Base-by-base conservation (phyloP, 2,113 vertebrate genomes). In the Colossoma macropomum region DNA sequence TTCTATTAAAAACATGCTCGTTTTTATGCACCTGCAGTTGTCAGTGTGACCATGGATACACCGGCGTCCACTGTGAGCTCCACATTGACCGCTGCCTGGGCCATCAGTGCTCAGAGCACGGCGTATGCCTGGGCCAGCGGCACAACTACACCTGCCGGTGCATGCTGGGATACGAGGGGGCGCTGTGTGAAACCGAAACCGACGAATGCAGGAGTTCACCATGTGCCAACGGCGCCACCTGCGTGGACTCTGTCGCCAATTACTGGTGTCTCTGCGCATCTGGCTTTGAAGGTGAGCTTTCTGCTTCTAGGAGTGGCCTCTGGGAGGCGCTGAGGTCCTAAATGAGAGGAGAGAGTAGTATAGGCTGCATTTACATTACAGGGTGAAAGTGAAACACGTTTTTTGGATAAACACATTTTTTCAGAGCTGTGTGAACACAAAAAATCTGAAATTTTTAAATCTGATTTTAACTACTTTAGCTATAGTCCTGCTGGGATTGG, bases 121-220 rank as follows among this genome's bases (percentile, higher is more conserved):
- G 91, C 27, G 85, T 93, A 78, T 95, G 94, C 54, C 76, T 93
- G 82, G 80, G 93, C 82, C 87, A 89, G 88, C 89, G 83, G 79
- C 76, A 91, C 76, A 95, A 93, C 90, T 97, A 94, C 75, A 94
- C 89, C 83, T 95, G 94, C 62, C 91, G 54, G 23, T 96, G 93
- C 85, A 69, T 84, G 73, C 90, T 89, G 60, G 95, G 93, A 83
- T 95, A 91, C 75, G 90, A 94, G 91, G 95, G 95, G 77, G 83
- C 25, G 11, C 93, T 94, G 85, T 95, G 94, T 89, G 93, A 95
- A 89, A 84, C 66, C 85, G 92, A 95, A 90, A 91, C 78, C 78
- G 93, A 96, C 87, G 92, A 95, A 87, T 95, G 93, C 71, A 90
- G 83, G 89, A 93, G 90, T 84, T 91, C 86, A 66, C 93, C 93